Percentiles rank a stretch among this genome's conserved stretches.
These are phyloP conservation scores for Tryphoninae sp. DNA, from an alignment of 2,888 invertebrate genomes.

Conservation along the genomic window DNA sequence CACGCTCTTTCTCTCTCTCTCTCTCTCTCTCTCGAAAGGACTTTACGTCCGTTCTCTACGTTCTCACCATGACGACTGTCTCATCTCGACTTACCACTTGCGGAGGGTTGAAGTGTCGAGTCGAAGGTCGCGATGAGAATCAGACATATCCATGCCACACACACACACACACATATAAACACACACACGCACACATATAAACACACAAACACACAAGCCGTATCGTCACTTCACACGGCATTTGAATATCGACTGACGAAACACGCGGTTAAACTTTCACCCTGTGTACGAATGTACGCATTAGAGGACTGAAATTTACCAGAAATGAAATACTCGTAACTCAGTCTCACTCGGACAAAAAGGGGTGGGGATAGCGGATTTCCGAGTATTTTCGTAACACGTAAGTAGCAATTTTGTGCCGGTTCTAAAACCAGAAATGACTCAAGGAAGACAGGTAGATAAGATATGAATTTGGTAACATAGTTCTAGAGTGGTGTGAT, in stretches of 20 bases:
- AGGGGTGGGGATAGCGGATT: not conserved
- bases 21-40: slow-evolving; percentile 17
- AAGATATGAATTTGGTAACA: too few species aligned
- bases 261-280: slow-evolving; percentile 26
- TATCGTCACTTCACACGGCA: slow-evolving; percentile 5
- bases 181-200: too few species aligned
- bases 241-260: slow-evolving; percentile 26
- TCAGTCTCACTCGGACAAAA: not conserved
- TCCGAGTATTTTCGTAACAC: slow-evolving; percentile 1
- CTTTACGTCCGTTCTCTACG: slow-evolving; percentile 5
- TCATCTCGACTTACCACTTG: slow-evolving; percentile 43
- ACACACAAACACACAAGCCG: not conserved
- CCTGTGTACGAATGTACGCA: slow-evolving; percentile 17
- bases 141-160: slow-evolving; percentile 40
- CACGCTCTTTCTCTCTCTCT: not conserved
- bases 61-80: slow-evolving; percentile 25
- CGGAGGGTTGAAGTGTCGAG: slow-evolving; percentile 27
- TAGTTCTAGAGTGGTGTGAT: too few species aligned
- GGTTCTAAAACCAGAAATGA: too few species aligned
- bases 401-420: slow-evolving; percentile 12
- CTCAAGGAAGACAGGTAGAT: too few species aligned
- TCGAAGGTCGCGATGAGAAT: slow-evolving; percentile 46
- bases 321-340: slow-evolving; percentile 5
- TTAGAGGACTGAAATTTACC: not conserved
- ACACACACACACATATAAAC: not conserved